phyloP scores from a whole-genome alignment of 2,113 vertebrate genomes.

The Hemibagrus wyckioides region DNA sequence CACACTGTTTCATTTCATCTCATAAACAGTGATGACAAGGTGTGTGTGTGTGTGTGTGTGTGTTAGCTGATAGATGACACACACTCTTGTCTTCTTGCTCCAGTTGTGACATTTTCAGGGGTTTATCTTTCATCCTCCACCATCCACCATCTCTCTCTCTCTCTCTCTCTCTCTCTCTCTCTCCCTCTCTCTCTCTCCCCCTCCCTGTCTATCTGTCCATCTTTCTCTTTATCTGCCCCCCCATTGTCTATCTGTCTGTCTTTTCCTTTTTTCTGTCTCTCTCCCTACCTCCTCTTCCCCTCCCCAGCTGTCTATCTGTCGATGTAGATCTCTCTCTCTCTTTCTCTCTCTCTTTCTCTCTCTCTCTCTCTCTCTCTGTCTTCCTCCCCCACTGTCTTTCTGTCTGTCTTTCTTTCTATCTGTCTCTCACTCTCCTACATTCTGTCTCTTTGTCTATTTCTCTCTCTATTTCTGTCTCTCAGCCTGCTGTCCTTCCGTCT shows the following conservation, averaged over 20 bases:
- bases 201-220: background rate
- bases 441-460: background rate
- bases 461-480: background rate
- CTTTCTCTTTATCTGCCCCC: background rate
- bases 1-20: background rate
- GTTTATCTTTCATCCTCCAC: background rate
- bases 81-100: background rate
- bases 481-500: background rate
- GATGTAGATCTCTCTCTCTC: background rate
- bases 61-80: background rate
- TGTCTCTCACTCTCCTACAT: background rate
- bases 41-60: constrained; percentile 1
- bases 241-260: background rate
- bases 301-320: background rate
- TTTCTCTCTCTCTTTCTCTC: background rate
- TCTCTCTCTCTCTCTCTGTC: background rate
- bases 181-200: background rate
- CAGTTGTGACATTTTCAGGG: background rate
- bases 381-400: background rate
- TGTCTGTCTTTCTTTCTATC: background rate
- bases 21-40: background rate
- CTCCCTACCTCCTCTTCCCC: too few species aligned
- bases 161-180: background rate
- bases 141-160: background rate
- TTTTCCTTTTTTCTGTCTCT: background rate